Evolutionary conservation across 1,140 invertebrate genomes (phyloP).

Genomic region (Bombus fervidus): DNA sequence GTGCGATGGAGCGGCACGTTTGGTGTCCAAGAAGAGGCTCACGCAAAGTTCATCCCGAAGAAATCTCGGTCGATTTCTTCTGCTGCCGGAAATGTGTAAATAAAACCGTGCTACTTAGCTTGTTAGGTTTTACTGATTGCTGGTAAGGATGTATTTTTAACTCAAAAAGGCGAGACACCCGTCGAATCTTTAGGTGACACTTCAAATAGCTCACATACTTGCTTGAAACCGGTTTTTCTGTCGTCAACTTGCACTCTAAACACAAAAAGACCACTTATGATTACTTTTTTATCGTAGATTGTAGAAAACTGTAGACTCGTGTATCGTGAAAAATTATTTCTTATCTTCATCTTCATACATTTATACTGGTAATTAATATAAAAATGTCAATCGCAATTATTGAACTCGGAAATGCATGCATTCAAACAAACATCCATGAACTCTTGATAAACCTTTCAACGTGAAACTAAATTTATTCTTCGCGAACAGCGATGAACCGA

Average conservation of each 20-base stretch:
- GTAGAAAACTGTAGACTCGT: not conserved
- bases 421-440: not conserved
- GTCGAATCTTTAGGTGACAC: not conserved
- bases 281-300: not conserved
- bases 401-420: not conserved
- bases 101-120: not conserved
- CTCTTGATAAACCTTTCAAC: not conserved
- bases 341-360: too few species aligned
- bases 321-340: not conserved
- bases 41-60: not conserved
- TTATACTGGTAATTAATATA: not conserved
- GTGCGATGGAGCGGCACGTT: not conserved
- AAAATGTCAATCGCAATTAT: not conserved
- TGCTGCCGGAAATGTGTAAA: not conserved
- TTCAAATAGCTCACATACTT: not conserved
- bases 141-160: not conserved
- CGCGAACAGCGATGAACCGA: slow-evolving; percentile 31
- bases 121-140: not conserved
- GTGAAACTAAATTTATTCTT: slow-evolving; percentile 19
- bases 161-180: not conserved
- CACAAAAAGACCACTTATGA: not conserved
- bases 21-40: too few species aligned
- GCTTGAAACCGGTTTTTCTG: slow-evolving; percentile 4
- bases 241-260: not conserved
- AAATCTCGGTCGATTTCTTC: slow-evolving; percentile 20